Conservation (phyloP, 1,140 invertebrate genomes). For the Dinoponera quadriceps region DNA sequence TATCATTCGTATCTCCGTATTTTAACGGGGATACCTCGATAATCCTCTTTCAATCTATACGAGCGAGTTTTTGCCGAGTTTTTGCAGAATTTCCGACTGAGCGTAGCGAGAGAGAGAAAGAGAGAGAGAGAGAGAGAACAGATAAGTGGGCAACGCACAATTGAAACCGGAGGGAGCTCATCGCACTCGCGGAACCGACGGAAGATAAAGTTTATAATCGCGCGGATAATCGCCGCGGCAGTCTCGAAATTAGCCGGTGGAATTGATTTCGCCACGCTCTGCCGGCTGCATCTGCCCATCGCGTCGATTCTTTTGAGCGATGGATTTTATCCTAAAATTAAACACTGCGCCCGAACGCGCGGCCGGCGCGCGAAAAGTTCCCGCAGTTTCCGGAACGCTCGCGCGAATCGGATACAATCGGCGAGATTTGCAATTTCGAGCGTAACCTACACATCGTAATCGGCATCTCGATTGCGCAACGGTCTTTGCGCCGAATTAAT, state of each 20-base stretch:
- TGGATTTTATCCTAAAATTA: conserved; percentile 49
- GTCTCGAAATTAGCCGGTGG: conserved; percentile 33
- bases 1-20: conserved; percentile 48
- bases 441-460: conserved; percentile 34
- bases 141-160: conserved; percentile 37
- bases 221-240: conserved; percentile 24
- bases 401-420: conserved; percentile 12
- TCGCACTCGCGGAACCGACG: background rate
- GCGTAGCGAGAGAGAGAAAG: conserved; percentile 4
- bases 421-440: conserved; percentile 14
- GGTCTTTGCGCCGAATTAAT: conserved; percentile 41
- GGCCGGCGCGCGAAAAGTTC: conserved; percentile 36
- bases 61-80: conserved; percentile 46
- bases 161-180: background rate
- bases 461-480: conserved; percentile 22
- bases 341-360: conserved; percentile 19
- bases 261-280: conserved; percentile 23
- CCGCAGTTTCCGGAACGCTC: conserved; percentile 4
- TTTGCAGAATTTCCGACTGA: conserved; percentile 31
- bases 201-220: conserved; percentile 53
- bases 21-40: conserved; percentile 45
- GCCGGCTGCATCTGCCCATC: conserved; percentile 6
- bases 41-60: conserved; percentile 44
- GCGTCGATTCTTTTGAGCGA: background rate
- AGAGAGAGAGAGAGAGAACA: no score